These are phyloP conservation scores for Aphidoletes aphidimyza DNA, from an alignment of 2,888 invertebrate genomes.

Conservation along the genomic window DNA sequence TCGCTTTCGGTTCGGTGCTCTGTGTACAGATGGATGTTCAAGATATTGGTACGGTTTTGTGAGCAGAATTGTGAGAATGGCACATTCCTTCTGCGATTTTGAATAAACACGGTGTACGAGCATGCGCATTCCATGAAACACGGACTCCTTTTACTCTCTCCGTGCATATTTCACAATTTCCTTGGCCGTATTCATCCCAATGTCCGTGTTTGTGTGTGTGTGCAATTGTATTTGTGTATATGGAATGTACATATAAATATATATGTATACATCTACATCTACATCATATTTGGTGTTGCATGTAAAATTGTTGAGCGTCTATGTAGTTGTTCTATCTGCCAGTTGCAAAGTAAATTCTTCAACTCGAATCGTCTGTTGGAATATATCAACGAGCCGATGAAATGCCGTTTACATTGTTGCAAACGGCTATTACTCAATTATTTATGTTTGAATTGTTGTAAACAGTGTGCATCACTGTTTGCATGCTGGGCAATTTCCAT, in stretches of 20 bases:
- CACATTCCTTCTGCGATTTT: not conserved
- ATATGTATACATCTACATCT: not conserved
- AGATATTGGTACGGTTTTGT: not conserved
- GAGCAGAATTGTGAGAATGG: not conserved
- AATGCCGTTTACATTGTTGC: slow-evolving; percentile 22
- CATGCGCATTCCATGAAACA: not conserved
- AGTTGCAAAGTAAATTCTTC: slow-evolving; percentile 15
- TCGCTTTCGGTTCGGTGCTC: not conserved
- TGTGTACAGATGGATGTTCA: not conserved
- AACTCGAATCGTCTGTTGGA: not conserved
- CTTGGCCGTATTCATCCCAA: slow-evolving; percentile 25
- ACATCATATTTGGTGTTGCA: too few species aligned
- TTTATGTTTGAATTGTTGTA: slow-evolving; percentile 12
- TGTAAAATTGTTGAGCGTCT: too few species aligned
- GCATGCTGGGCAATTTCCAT: not conserved
- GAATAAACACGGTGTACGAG: not conserved
- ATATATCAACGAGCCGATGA: slow-evolving; percentile 3
- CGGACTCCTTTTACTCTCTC: not conserved
- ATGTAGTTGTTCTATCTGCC: slow-evolving; percentile 7
- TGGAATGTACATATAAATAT: not conserved
- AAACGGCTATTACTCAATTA: slow-evolving; percentile 47
- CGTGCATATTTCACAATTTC: slow-evolving; percentile 36
- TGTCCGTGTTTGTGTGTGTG: not conserved
- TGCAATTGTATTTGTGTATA: not conserved
- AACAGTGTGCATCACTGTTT: not conserved